Conservation (phyloP, 2,797 vertebrate species). For the Hafferia zeledoni region DNA sequence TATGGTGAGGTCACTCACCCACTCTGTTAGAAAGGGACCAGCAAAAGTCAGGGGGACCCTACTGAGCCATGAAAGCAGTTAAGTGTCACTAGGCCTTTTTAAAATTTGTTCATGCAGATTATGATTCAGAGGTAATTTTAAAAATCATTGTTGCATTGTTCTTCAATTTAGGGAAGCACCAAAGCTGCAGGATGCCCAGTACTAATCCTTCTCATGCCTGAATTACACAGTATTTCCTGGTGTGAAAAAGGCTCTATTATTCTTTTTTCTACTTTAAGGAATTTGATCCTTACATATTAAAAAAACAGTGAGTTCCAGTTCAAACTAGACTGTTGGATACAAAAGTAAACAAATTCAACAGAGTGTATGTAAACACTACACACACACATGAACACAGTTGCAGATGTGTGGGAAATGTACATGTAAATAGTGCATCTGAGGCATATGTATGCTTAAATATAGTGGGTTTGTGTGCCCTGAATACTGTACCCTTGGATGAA, state of each 20-base stretch:
- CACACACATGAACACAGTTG: neutral
- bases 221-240: neutral
- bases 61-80: neutral
- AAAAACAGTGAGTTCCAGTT: neutral
- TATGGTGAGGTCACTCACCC: neutral
- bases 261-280: neutral
- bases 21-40: neutral
- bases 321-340: neutral
- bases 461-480: neutral
- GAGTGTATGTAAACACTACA: neutral
- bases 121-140: neutral
- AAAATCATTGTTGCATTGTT: neutral
- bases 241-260: neutral
- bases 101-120: neutral
- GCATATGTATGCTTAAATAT: neutral
- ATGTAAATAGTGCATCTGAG: neutral
- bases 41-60: neutral
- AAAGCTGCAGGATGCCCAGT: neutral
- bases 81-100: neutral
- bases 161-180: neutral
- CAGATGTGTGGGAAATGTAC: neutral
- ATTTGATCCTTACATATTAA: neutral
- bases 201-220: neutral
- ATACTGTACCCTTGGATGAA: neutral
- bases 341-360: neutral